A percentile compares a stretch with the other conserved stretches of the same genome.
phyloP scores from a whole-genome alignment of 2,888 invertebrate species.

The Nomada flava region DNA sequence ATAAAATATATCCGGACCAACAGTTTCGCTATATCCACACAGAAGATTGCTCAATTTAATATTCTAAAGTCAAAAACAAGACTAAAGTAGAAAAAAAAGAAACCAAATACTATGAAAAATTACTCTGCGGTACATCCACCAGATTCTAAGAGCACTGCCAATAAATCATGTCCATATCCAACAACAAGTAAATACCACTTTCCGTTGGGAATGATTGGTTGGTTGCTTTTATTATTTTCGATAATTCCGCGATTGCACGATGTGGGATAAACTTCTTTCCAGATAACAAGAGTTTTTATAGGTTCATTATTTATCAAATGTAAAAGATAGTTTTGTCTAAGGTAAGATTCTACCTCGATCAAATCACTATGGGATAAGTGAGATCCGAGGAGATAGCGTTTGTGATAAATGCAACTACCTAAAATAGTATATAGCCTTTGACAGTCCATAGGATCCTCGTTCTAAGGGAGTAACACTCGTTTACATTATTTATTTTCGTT shows the following conservation, averaged over 20 bases:
- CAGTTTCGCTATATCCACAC: conserved; percentile 86
- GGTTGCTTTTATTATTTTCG: conserved; percentile 63
- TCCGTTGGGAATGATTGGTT: conserved; percentile 85
- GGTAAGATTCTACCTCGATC: conserved; percentile 90
- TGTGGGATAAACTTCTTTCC: conserved; percentile 90
- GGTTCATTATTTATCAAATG: conserved; percentile 88
- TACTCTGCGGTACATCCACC: conserved; percentile 90
- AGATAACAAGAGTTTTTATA: conserved; percentile 90
- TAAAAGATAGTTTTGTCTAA: conserved; percentile 91
- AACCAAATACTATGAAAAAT: conserved; percentile 37
- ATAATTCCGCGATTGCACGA: conserved; percentile 82
- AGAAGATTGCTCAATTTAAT: background rate
- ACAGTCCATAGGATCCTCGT: conserved; percentile 91
- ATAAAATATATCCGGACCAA: conserved; percentile 92
- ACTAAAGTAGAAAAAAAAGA: background rate
- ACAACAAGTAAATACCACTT: conserved; percentile 91
- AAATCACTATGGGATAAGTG: conserved; percentile 91
- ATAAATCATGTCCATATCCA: conserved; percentile 88
- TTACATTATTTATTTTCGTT: conserved; percentile 7
- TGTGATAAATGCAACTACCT: conserved; percentile 88
- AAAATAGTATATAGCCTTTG: conserved; percentile 89
- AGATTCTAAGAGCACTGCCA: conserved; percentile 90
- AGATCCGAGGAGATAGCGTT: conserved; percentile 90
- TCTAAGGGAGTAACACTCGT: conserved; percentile 84
- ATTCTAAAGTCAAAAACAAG: background rate